Conservation (phyloP, 2,113 vertebrate species). For the Cochlearius cochlearius region DNA sequence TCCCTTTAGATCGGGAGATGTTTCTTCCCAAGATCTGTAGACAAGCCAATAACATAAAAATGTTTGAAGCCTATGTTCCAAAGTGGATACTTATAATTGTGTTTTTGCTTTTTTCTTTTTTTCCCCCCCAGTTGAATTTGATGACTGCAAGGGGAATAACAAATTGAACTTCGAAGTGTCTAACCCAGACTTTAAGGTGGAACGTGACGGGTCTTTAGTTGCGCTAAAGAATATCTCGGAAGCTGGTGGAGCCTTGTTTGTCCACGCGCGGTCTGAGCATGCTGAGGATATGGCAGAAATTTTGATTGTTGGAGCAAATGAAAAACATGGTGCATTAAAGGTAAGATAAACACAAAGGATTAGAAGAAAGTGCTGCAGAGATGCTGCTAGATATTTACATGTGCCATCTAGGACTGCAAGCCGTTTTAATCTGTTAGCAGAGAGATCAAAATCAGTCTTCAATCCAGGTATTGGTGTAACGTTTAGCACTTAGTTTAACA, state of each 20-base stretch:
- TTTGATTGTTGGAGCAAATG: conserved; percentile 73
- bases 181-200: conserved; percentile 85
- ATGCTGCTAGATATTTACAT: background rate
- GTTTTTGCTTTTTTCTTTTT: too few species aligned
- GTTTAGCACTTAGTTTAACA: background rate
- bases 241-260: conserved; percentile 76
- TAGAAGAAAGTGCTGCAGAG: background rate
- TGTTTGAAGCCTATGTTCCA: background rate
- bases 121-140: conserved; percentile 82
- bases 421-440: background rate
- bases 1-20: background rate
- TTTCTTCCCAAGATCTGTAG: background rate
- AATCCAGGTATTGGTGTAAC: background rate
- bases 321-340: conserved; percentile 75
- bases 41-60: background rate
- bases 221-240: conserved; percentile 75
- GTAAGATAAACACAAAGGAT: conserved; percentile 64
- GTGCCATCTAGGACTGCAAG: background rate
- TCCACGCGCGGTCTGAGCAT: conserved; percentile 79
- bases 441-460: background rate
- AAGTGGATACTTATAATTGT: background rate
- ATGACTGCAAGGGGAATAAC: conserved; percentile 89
- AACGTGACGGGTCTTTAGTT: conserved; percentile 78
- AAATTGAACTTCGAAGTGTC: conserved; percentile 86
- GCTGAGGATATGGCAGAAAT: conserved; percentile 88